phyloP scores from a whole-genome alignment of 2,888 invertebrate species.

The Amphipyra tragopoginis region DNA sequence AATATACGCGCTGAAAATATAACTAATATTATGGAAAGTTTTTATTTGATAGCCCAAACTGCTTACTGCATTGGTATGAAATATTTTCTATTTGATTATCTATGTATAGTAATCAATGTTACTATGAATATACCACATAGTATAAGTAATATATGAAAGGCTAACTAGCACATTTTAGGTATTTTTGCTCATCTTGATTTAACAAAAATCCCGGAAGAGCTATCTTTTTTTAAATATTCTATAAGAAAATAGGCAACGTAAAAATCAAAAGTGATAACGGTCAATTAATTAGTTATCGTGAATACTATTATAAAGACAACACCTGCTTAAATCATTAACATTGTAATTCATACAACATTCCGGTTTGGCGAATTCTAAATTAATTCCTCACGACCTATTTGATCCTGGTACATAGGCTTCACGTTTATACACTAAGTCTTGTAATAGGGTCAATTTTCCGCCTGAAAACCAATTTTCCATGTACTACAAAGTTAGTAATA shows the following conservation, averaged over 20 bases:
- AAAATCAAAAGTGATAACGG: conserved; percentile 9
- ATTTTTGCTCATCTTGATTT: too few relatives aligned
- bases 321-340: conserved; percentile 6
- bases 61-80: not conserved
- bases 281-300: not conserved
- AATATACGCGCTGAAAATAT: conserved; percentile 22
- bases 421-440: conserved; percentile 15
- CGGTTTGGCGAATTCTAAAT: conserved; percentile 17
- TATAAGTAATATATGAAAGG: too few relatives aligned
- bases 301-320: conserved; percentile 10
- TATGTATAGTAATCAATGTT: too few relatives aligned
- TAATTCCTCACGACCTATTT: conserved; percentile 17
- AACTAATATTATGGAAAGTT: conserved; percentile 18
- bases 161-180: not conserved
- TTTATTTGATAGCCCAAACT: conserved; percentile 24
- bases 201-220: too few relatives aligned
- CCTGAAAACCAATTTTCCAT: not conserved
- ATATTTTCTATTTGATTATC: too few relatives aligned
- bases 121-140: too few relatives aligned
- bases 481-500: not conserved
- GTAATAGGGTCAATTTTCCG: not conserved
- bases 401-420: conserved; percentile 43
- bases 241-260: conserved; percentile 1
- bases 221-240: too few relatives aligned
- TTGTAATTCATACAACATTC: conserved; percentile 23